A percentile compares a stretch with the other conserved stretches of the same genome.
Conservation (phyloP, 92 coral and sea anemone genomes). For the Zoanthus sociatus region DNA sequence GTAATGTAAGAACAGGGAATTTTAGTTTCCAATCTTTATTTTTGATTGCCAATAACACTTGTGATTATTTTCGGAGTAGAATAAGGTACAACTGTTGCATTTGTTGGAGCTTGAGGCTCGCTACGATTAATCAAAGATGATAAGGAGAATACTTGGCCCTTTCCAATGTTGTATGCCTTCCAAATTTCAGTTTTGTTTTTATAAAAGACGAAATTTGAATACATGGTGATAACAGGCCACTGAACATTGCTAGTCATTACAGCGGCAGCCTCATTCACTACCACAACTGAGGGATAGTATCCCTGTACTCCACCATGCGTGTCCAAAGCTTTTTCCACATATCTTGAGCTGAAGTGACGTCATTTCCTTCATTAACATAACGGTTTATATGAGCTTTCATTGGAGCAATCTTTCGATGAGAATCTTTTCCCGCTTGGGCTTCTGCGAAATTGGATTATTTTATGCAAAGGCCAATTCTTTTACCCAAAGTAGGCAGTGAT, state of each 20-base stretch:
- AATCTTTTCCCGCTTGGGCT: not conserved
- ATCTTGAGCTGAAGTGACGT: conserved; percentile 5
- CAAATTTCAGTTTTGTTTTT: not conserved
- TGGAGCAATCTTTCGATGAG: not conserved
- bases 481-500: not conserved
- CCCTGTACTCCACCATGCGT: conserved; percentile 3
- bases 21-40: not conserved
- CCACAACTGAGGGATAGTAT: not conserved
- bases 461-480: not conserved
- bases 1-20: not conserved
- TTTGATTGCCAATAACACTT: not conserved
- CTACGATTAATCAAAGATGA: conserved; percentile 1
- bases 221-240: not conserved
- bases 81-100: not conserved
- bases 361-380: not conserved
- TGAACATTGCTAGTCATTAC: conserved; percentile 1
- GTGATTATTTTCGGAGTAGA: not conserved
- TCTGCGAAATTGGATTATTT: not conserved
- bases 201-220: not conserved
- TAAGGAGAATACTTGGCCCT: not conserved
- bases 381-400: not conserved
- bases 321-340: conserved; percentile 4
- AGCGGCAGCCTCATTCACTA: not conserved
- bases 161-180: not conserved
- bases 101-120: not conserved